phyloP scores from a whole-genome alignment of 2,113 vertebrate genomes.

The Laticauda laticaudata region DNA sequence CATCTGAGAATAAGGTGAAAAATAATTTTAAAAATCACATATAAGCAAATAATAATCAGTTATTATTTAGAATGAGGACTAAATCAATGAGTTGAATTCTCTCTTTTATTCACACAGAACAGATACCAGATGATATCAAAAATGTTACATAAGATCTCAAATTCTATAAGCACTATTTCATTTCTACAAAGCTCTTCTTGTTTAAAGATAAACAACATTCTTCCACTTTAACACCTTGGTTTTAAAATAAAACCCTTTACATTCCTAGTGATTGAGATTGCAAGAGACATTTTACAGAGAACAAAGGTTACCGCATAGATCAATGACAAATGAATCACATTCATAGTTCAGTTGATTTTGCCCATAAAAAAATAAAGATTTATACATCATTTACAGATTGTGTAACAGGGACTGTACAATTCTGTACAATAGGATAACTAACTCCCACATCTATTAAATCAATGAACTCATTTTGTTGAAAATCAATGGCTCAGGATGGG shows the following conservation, averaged over 20 bases:
- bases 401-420: background rate
- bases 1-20: background rate
- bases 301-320: conserved; percentile 13
- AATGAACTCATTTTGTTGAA: background rate
- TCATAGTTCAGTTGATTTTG: conserved; percentile 25
- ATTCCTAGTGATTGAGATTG: background rate
- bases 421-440: background rate
- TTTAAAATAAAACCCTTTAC: background rate
- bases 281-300: background rate
- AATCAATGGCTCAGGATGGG: background rate
- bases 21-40: background rate
- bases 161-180: background rate
- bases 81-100: background rate
- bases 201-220: background rate
- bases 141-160: background rate
- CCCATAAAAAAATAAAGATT: background rate
- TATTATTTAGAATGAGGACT: background rate
- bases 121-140: background rate
- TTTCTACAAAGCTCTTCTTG: background rate
- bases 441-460: background rate
- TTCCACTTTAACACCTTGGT: background rate
- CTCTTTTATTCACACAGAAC: background rate
- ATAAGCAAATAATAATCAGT: background rate
- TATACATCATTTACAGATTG: background rate
- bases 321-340: conserved; percentile 25